Percentiles rank a stretch among this genome's conserved stretches.
phyloP scores from a whole-genome alignment of 2,797 vertebrate genomes.

The Pteropus rufus region DNA sequence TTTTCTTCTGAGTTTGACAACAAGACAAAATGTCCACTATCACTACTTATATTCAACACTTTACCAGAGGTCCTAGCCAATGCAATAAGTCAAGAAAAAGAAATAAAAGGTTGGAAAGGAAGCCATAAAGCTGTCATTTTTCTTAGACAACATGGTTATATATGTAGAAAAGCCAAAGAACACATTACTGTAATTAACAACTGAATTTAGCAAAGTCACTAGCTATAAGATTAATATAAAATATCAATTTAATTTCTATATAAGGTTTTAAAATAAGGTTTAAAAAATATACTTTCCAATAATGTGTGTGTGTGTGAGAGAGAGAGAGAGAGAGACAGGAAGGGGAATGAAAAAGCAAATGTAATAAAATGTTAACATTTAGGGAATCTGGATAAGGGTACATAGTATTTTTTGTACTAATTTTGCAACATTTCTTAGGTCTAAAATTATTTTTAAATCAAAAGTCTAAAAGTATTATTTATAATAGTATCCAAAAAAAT shows the following conservation, averaged over 20 bases:
- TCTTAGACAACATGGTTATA: neutral
- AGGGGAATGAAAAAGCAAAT: neutral
- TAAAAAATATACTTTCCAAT: neutral
- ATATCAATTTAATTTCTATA: neutral
- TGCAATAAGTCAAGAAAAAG: conserved; percentile 2
- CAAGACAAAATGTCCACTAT: neutral
- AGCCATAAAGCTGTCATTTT: neutral
- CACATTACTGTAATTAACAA: neutral
- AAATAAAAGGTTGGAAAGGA: neutral
- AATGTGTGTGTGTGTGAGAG: neutral
- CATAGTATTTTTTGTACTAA: neutral
- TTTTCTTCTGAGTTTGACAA: conserved; percentile 24
- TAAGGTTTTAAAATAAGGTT: neutral
- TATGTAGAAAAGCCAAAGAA: neutral
- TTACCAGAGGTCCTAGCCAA: neutral
- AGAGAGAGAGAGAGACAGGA: neutral
- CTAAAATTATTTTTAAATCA: neutral
- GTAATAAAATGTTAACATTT: neutral
- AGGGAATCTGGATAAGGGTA: neutral
- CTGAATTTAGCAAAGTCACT: neutral
- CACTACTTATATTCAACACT: neutral
- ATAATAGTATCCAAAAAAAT: neutral
- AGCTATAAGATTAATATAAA: neutral
- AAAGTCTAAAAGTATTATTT: neutral
- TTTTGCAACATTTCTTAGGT: neutral